These are phyloP conservation scores for Morone chrysops DNA, from an alignment of 2,113 vertebrate genomes.

Conservation along the genomic window DNA sequence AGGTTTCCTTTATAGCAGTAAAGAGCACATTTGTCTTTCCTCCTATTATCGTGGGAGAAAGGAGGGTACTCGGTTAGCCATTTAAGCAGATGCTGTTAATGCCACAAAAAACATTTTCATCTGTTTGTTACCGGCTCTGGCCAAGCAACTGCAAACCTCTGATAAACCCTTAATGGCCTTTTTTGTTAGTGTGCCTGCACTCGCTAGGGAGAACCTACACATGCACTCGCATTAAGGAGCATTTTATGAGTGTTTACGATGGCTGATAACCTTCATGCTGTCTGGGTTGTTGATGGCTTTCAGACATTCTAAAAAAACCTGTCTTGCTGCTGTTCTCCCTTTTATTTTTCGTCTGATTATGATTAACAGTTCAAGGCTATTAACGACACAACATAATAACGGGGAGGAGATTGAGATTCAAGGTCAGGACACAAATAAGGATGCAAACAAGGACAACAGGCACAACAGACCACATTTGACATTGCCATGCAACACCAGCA, in stretches of 20 bases:
- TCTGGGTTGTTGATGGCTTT: conserved; percentile 46
- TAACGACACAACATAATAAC: conserved; percentile 26
- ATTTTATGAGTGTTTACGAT: conserved; percentile 68
- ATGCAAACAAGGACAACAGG: conserved; percentile 30
- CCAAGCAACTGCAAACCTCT: conserved; percentile 67
- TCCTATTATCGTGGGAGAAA: conserved; percentile 45
- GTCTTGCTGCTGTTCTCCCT: not conserved
- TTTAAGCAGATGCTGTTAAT: conserved; percentile 49
- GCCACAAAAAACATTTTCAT: conserved; percentile 51
- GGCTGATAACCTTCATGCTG: conserved; percentile 49
- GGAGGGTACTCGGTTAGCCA: not conserved
- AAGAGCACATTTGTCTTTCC: conserved; percentile 53
- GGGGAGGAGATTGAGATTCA: conserved; percentile 26
- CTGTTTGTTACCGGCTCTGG: conserved; percentile 32
- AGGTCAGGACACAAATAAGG: conserved; percentile 28
- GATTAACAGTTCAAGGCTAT: conserved; percentile 35
- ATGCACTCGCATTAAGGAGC: conserved; percentile 58
- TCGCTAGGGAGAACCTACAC: conserved; percentile 59
- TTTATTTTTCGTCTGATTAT: conserved; percentile 42
- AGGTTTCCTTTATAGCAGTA: conserved; percentile 23
- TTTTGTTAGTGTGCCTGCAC: conserved; percentile 39
- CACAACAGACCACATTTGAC: conserved; percentile 4
- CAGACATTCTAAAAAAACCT: conserved; percentile 10
- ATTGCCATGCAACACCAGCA: not conserved
- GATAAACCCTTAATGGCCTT: conserved; percentile 76